Conservation (phyloP, 2,888 invertebrate species). For the Euplexia lucipara region DNA sequence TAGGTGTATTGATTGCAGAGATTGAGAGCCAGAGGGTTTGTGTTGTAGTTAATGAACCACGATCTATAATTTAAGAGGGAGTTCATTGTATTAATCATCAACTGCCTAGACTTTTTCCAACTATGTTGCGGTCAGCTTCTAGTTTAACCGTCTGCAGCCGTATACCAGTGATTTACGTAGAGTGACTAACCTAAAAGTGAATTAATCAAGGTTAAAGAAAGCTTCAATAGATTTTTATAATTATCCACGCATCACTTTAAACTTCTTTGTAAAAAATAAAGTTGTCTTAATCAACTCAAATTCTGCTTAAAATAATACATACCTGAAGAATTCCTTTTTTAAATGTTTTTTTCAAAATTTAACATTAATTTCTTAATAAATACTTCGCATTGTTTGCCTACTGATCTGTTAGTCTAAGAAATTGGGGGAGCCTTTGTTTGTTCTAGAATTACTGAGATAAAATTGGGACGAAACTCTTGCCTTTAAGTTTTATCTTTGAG, state of each 20-base stretch:
- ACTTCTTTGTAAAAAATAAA: neutral
- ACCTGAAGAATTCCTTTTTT: slow-evolving; percentile 11
- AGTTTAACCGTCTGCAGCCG: no score
- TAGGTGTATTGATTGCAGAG: slow-evolving; percentile 34
- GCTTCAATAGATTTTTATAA: slow-evolving; percentile 3
- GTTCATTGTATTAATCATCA: neutral
- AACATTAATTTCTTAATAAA: slow-evolving; percentile 51
- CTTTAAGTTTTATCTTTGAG: slow-evolving; percentile 48
- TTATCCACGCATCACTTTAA: slow-evolving; percentile 2
- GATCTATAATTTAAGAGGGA: neutral
- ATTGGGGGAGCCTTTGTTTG: slow-evolving; percentile 40
- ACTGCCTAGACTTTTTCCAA: no score
- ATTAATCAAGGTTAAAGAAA: neutral
- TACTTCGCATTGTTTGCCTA: slow-evolving; percentile 34
- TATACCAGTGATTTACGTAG: no score
- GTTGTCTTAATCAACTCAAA: slow-evolving; percentile 14
- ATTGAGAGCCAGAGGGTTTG: slow-evolving; percentile 5
- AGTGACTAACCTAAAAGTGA: no score
- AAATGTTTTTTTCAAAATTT: slow-evolving; percentile 29
- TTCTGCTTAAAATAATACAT: neutral
- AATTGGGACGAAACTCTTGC: slow-evolving; percentile 40
- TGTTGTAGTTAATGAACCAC: neutral
- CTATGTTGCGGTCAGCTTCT: no score
- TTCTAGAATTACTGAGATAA: slow-evolving; percentile 28
- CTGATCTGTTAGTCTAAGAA: slow-evolving; percentile 36